Conservation (phyloP, 2,113 vertebrate genomes). For the Boulengeromyrus knoepffleri region DNA sequence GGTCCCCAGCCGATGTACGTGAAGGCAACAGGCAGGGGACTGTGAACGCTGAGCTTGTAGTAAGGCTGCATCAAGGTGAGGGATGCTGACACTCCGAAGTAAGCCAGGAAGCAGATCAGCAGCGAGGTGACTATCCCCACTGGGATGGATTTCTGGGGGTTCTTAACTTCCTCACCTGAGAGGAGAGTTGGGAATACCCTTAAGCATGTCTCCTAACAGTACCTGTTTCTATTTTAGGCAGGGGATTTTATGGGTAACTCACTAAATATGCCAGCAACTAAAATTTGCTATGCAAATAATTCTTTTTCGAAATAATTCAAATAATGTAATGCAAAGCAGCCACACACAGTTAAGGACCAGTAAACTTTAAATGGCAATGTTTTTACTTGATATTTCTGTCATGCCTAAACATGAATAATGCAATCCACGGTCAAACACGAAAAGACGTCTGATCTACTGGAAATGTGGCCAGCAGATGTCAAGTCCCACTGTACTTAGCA, state of each 20-base stretch:
- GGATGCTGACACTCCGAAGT: constrained; percentile 74
- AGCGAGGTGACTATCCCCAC: constrained; percentile 69
- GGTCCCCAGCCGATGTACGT: constrained; percentile 65
- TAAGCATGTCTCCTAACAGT: neutral
- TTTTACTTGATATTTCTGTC: neutral
- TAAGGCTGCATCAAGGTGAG: constrained; percentile 86
- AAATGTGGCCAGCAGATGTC: neutral
- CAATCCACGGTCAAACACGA: neutral
- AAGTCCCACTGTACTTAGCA: neutral
- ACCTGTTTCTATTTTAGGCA: neutral
- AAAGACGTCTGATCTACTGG: neutral
- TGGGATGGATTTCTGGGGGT: constrained; percentile 74
- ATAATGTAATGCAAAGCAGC: neutral
- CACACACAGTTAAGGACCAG: neutral
- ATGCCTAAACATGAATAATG: neutral
- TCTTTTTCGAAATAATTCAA: neutral
- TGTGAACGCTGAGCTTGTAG: constrained; percentile 64
- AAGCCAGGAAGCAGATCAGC: constrained; percentile 76
- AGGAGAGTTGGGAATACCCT: neutral
- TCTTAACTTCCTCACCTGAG: constrained; percentile 75
- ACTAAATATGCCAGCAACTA: neutral
- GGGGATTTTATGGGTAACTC: neutral
- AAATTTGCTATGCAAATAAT: neutral
- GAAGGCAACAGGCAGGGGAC: constrained; percentile 71
- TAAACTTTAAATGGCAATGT: neutral